Evolutionary conservation across 2,888 invertebrate genomes (phyloP).

Genomic region (Mesorhabditis spiculigera): DNA sequence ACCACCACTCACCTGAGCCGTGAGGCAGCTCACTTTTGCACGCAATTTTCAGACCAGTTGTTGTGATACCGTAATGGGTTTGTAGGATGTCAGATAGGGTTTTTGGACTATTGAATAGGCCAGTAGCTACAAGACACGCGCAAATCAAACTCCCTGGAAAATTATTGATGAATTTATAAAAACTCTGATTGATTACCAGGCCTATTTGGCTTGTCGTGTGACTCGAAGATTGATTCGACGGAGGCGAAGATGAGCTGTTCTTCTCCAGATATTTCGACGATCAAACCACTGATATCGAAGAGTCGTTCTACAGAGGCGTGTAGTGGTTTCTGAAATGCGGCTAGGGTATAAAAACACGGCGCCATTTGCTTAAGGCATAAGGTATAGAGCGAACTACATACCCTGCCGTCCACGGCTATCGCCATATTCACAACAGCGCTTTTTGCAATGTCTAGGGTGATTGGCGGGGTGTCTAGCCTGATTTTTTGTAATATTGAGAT

Average conservation of each 20-base stretch:
- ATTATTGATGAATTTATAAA: background rate
- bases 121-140: conserved; percentile 37
- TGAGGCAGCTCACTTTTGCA: conserved; percentile 39
- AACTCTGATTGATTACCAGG: background rate
- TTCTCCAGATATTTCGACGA: background rate
- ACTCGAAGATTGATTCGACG: background rate
- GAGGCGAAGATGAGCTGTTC: conserved; percentile 3
- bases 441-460: conserved; percentile 64
- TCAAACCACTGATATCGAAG: no score
- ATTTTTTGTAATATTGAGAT: no score
- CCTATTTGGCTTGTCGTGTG: conserved; percentile 12
- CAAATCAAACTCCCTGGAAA: conserved; percentile 35
- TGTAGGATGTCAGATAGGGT: background rate
- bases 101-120: conserved; percentile 15
- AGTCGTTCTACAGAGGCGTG: no score
- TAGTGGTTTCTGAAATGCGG: no score
- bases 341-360: no score
- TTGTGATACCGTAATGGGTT: background rate
- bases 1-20: conserved; percentile 35
- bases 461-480: conserved; percentile 66
- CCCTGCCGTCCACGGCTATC: conserved; percentile 62
- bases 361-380: no score
- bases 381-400: conserved; percentile 25
- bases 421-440: conserved; percentile 63
- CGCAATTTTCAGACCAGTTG: conserved; percentile 21